phyloP scores from a whole-genome alignment of 2,113 vertebrate genomes.

The Ranitomeya imitator region DNA sequence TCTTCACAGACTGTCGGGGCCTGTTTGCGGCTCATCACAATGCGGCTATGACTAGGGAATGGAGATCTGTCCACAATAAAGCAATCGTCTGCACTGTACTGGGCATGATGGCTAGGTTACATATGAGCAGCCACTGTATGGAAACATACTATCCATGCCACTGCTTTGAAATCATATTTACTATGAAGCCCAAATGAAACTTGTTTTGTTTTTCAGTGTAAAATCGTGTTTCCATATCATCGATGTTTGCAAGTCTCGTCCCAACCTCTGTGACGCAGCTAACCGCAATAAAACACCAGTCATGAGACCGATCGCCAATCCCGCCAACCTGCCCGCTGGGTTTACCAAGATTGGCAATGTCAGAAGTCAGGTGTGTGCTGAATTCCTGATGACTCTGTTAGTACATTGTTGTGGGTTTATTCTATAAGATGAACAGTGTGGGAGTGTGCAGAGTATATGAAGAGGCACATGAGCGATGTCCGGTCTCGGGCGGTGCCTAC shows the following conservation, averaged over 20 bases:
- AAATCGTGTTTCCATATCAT: constrained; percentile 99
- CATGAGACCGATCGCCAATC: constrained; percentile 81
- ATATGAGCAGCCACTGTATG: no score
- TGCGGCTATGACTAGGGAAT: background rate
- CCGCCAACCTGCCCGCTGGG: constrained; percentile 79
- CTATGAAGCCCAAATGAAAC: background rate
- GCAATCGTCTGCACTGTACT: no score
- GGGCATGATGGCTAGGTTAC: no score
- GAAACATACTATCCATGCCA: background rate
- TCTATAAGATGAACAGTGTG: background rate
- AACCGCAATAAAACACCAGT: constrained; percentile 90
- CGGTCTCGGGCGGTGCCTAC: background rate
- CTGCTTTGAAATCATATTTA: background rate
- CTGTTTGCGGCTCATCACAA: no score
- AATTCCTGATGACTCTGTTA: background rate
- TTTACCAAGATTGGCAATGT: constrained; percentile 88
- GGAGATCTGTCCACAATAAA: background rate
- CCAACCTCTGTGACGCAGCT: constrained; percentile 78
- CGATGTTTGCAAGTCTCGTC: constrained; percentile 91
- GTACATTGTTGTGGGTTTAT: background rate
- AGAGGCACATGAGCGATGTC: no score
- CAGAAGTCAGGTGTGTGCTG: constrained; percentile 84
- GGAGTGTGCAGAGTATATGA: no score
- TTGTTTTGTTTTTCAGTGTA: constrained; percentile 75
- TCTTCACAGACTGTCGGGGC: background rate